These are phyloP conservation scores for Diuraphis noxia DNA, from an alignment of 1,140 invertebrate genomes.

Conservation along the genomic window DNA sequence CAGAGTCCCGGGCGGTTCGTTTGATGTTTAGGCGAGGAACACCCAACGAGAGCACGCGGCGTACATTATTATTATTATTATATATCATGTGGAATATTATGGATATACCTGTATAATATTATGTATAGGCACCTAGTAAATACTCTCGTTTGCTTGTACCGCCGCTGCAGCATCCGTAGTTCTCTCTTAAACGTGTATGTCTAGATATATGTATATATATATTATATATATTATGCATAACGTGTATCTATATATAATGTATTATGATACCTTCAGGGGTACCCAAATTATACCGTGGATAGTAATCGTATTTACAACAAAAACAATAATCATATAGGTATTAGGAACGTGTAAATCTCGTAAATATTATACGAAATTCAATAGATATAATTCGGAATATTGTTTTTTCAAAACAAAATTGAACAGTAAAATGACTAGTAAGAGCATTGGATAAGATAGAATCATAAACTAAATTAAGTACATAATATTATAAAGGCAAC, in stretches of 20 bases:
- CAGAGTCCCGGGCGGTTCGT: background rate
- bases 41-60: background rate
- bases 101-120: background rate
- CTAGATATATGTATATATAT: background rate
- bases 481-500: too few species aligned
- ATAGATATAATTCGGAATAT: too few species aligned
- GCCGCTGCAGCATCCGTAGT: background rate
- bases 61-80: background rate
- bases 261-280: background rate
- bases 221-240: background rate
- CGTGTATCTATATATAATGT: background rate
- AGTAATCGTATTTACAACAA: background rate
- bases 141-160: background rate
- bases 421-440: too few species aligned
- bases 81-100: background rate
- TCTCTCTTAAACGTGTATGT: background rate
- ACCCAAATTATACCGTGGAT: background rate
- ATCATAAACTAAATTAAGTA: too few species aligned
- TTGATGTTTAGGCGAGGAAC: conserved; percentile 22
- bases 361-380: background rate
- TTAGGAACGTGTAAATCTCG: background rate
- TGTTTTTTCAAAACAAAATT: too few species aligned
- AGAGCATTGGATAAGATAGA: too few species aligned
- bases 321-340: background rate
- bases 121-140: background rate